These are phyloP conservation scores for Mesaphorura yosii DNA, from an alignment of 1,140 invertebrate genomes.

Conservation along the genomic window DNA sequence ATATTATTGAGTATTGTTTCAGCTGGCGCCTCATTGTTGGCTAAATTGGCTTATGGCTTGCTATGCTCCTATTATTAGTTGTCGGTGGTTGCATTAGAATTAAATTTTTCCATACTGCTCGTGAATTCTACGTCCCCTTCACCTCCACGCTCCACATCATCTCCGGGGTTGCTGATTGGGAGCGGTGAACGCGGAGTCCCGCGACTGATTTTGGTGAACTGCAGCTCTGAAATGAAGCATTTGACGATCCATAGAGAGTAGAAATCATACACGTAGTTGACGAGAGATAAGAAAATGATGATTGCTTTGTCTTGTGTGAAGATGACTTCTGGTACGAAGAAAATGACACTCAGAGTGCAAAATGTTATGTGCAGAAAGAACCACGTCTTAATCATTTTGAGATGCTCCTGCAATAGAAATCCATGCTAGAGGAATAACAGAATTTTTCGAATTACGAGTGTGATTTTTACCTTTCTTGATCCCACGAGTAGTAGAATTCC, in stretches of 20 bases:
- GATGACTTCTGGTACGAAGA: constrained; percentile 5
- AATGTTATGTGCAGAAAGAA: not conserved
- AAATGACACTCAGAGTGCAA: not conserved
- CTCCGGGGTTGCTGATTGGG: too few species aligned
- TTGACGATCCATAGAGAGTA: constrained; percentile 1
- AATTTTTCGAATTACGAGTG: not conserved
- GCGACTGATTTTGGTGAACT: not conserved
- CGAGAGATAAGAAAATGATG: not conserved
- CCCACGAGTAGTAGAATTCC: constrained; percentile 1
- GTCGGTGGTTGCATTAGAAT: too few species aligned
- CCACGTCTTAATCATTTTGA: not conserved
- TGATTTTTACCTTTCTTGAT: not conserved
- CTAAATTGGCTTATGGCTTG: constrained; percentile 1
- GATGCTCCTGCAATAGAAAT: not conserved
- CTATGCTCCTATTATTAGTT: too few species aligned
- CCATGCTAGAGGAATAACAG: not conserved
- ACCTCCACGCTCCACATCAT: too few species aligned
- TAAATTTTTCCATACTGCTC: not conserved
- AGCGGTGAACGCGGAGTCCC: too few species aligned
- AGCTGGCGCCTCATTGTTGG: too few species aligned
- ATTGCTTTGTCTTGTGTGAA: constrained; percentile 5
- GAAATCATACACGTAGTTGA: constrained; percentile 1
- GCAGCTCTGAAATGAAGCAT: not conserved
- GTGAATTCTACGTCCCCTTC: not conserved
- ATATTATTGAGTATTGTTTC: too few species aligned